These are phyloP conservation scores for Polymixis lichenea DNA, from an alignment of 2,888 invertebrate genomes.

Conservation along the genomic window DNA sequence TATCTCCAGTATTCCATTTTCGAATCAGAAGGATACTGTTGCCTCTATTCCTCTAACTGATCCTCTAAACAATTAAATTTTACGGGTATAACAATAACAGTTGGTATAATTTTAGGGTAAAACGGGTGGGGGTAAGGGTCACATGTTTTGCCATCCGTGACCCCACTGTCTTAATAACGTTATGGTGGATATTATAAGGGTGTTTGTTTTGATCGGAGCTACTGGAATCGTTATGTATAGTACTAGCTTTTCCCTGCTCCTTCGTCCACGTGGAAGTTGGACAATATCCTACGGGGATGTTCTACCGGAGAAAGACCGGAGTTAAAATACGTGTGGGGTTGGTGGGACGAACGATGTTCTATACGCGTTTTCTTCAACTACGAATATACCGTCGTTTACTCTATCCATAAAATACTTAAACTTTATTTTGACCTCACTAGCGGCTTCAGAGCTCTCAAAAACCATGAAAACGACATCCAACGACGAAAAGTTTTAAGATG, in stretches of 20 bases:
- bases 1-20: slow-evolving; percentile 54
- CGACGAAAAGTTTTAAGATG: too few relatives aligned
- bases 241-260: too few relatives aligned
- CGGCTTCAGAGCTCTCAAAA: too few relatives aligned
- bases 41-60: slow-evolving; percentile 55
- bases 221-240: neutral
- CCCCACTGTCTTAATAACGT: slow-evolving; percentile 66
- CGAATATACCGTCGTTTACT: too few relatives aligned
- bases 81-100: slow-evolving; percentile 68
- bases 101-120: slow-evolving; percentile 71
- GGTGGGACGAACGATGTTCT: too few relatives aligned
- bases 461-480: too few relatives aligned
- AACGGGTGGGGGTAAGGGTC: slow-evolving; percentile 63
- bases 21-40: slow-evolving; percentile 57
- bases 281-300: too few relatives aligned
- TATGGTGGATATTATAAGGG: slow-evolving; percentile 48
- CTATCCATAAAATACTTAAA: too few relatives aligned
- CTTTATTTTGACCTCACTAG: too few relatives aligned
- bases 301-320: too few relatives aligned
- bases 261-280: neutral
- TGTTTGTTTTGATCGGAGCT: slow-evolving; percentile 25
- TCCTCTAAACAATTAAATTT: slow-evolving; percentile 67
- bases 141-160: slow-evolving; percentile 63
- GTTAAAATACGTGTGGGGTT: too few relatives aligned
- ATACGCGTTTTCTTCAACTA: too few relatives aligned